These are phyloP conservation scores for Anguilla pacifica DNA, from an alignment of 2,797 vertebrate species.

Conservation along the genomic window DNA sequence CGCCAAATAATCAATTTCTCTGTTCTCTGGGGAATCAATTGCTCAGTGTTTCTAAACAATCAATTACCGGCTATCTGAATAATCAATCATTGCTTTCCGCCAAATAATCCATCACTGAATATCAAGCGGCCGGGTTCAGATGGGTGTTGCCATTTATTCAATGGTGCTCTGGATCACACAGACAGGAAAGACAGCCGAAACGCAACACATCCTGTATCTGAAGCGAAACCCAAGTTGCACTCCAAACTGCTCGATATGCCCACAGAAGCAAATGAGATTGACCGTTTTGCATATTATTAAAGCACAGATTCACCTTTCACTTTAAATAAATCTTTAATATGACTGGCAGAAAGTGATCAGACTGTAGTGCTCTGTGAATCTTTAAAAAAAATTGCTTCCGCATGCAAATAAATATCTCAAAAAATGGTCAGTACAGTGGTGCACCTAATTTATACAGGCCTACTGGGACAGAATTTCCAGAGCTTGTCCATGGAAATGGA, in stretches of 20 bases:
- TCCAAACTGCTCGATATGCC: background rate
- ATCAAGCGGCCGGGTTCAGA: background rate
- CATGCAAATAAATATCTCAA: background rate
- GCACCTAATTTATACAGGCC: background rate
- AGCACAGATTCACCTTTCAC: background rate
- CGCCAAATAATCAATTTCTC: background rate
- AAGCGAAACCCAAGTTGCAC: background rate
- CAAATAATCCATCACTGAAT: background rate
- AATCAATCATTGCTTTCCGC: background rate
- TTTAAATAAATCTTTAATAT: background rate
- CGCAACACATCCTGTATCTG: background rate
- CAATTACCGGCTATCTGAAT: slow-evolving; percentile 6
- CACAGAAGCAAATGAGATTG: background rate
- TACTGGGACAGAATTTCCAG: too few relatives aligned
- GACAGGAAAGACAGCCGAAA: background rate
- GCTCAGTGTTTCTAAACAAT: background rate
- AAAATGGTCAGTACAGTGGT: background rate
- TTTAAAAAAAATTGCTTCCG: background rate
- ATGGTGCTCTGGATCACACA: background rate
- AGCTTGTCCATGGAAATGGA: background rate
- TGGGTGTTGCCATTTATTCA: background rate
- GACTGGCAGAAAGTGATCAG: background rate
- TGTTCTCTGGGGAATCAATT: slow-evolving; percentile 2
- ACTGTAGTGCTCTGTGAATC: background rate
- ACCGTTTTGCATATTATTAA: background rate